Evolutionary conservation across 1,140 invertebrate genomes (phyloP), one percentile per base, ranked within the genome.

Genomic region (Hirudo medicinalis): DNA sequence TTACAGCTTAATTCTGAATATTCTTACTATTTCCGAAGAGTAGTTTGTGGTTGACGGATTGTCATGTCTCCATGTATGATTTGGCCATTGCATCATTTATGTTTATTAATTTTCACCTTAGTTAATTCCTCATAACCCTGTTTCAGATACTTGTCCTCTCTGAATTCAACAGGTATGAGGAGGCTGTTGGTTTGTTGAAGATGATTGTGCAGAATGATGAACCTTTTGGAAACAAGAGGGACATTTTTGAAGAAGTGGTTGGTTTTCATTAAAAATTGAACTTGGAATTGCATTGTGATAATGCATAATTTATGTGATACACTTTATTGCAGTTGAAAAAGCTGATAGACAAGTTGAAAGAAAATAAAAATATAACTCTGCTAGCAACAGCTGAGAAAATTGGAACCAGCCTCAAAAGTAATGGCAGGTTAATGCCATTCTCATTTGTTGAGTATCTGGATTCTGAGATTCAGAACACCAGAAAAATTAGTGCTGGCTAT

Each of bases 201-300:
- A 25, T 57, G 27, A 29, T 71, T 60, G 36, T 71, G 11, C 32
- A 55, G n/a, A 36, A 29, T 32, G 70, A 71, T 63, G 27, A 20
- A 27, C 70, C 70, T 29, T 54, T 60, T 63, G 54, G 60, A 22
- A 63, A 36, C n/a, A n/a, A 19, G n/a, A n/a, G 9, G 19, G 70
- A 71, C 32, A 36, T 71, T 17, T 71, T 71, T 43, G 25, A 71
- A 29, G 70, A 71, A 57, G 60, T 71, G 60, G 70, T 71, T 60
- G 60, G 70, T 70, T 54, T 70, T 43, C 8, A 49, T 70, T 70
- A 8, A 17, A 8, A 11, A 13, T 49, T 49, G 11, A 49, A 49
- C 43, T 13, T 17, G 15, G 9, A 17, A 49, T 49, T 49, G 43
- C 43, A 5, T 15, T 49, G 9, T 49, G 9, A 49, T 49, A 9